Base-by-base conservation (phyloP, 53 echinoderm and acorn worm species). In the Echinometra lucunter region DNA sequence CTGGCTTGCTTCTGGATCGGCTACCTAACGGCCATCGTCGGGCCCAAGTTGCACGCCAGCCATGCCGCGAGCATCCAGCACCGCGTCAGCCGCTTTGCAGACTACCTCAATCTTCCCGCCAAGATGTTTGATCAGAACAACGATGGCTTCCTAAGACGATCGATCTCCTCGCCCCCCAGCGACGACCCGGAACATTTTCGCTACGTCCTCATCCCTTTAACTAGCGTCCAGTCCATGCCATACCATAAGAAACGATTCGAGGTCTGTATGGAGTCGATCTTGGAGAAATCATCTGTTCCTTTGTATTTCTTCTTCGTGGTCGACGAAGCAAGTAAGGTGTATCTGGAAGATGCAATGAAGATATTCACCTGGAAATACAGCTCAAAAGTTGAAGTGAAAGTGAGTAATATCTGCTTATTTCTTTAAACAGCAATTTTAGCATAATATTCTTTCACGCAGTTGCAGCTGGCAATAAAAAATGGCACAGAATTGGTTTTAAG, bases 271-370 rank as follows among this genome's bases (percentile, higher is more conserved):
- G 94, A 95, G 58, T 97, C 97, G 30, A 96, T 98, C 38, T 89
- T 98, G 44, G 95, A 92, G 30, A 95, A 96, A 89, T 93, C 98
- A 2, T 96, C 97, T 13, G 67, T 97, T 70, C 95, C 97, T 85
- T 58, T 98, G 56, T 97, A 97, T 75, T 98, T 98, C 94, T 98
- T 97, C 93, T 97, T 98, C 58, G 98, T 98, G 27, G 96, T 97
- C 58, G 98, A 98, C 69, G 95, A 95, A 42, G 95, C 92, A 2
- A 96, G 98, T 57, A 92, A 83, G 66, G 10, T 94, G 69, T 97
- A 95, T n/a, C 58, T 95, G 45, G 18, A 90, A 30, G 80, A 57
- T 8, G 44, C 58, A 5, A 95, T 95, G 90, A 37, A 1, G 47
- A 44, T 57, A 32, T 90, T 95, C 58, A 55, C 16, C 0, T 8